Conservation (phyloP, 1,140 invertebrate species). For the Zaprionus lachaisei region DNA sequence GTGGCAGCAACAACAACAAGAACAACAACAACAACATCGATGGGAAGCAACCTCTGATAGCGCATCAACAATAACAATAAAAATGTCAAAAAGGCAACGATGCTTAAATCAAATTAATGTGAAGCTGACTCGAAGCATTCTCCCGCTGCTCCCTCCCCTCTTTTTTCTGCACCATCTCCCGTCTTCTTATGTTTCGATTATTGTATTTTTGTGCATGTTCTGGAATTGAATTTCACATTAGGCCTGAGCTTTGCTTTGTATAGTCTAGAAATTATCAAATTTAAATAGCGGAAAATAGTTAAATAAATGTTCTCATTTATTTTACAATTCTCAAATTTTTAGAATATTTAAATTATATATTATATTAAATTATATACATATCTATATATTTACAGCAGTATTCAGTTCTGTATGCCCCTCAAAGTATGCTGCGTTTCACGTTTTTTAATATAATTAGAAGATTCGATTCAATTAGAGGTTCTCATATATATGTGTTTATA, state of each 20-base stretch:
- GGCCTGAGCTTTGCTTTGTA: neutral
- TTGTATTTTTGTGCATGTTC: constrained; percentile 30
- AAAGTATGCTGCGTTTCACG: neutral
- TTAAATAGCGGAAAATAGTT: neutral
- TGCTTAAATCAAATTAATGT: constrained; percentile 60
- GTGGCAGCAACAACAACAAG: constrained; percentile 44
- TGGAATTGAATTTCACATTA: constrained; percentile 18
- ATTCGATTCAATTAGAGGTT: too few species aligned
- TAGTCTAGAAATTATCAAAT: neutral
- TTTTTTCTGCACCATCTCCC: neutral
- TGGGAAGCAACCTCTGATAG: constrained; percentile 47
- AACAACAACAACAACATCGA: constrained; percentile 37
- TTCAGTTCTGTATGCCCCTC: neutral
- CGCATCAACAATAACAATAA: constrained; percentile 59
- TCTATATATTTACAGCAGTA: neutral
- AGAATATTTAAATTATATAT: neutral
- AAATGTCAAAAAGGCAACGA: constrained; percentile 55
- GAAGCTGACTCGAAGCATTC: constrained; percentile 29
- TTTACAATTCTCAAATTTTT: neutral
- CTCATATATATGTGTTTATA: too few species aligned
- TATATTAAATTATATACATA: neutral
- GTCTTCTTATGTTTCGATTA: constrained; percentile 8
- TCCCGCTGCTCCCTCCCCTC: neutral
- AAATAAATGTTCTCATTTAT: neutral
- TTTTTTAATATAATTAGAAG: too few species aligned